Percentiles rank a stretch among this genome's conserved stretches.
Conservation (phyloP, 2,888 invertebrate species). For the Dascillus cervinus region DNA sequence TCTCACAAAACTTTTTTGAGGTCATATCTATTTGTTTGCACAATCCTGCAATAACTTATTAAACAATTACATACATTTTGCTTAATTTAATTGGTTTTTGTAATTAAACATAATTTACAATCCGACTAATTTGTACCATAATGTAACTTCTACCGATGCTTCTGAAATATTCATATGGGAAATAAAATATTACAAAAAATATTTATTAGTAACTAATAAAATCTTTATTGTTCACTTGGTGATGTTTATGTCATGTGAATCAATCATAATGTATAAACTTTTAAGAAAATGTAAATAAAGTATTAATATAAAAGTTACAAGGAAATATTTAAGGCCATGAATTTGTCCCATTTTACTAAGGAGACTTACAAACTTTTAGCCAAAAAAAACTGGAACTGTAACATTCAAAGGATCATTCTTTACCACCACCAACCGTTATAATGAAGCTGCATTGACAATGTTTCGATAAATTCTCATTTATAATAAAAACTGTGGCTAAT, state of each 20-base stretch:
- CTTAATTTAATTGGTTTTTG: no score
- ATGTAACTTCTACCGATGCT: no score
- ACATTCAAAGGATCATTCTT: conserved; percentile 19
- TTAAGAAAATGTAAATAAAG: conserved; percentile 37
- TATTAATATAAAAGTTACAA: conserved; percentile 37
- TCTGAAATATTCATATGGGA: no score
- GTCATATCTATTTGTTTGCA: no score
- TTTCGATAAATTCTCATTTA: no score
- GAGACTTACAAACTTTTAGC: conserved; percentile 13
- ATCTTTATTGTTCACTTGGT: conserved; percentile 24
- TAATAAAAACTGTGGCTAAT: no score
- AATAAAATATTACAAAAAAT: conserved; percentile 2
- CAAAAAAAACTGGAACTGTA: conserved; percentile 18
- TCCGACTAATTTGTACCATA: no score
- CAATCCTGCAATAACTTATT: no score
- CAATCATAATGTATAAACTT: conserved; percentile 32
- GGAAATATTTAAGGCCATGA: conserved; percentile 35
- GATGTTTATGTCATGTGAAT: conserved; percentile 25
- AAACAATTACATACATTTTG: no score
- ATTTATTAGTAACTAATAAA: conserved; percentile 17
- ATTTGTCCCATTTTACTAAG: conserved; percentile 7
- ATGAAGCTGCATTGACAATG: conserved; percentile 12
- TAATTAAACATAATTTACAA: no score
- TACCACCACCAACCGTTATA: conserved; percentile 18
- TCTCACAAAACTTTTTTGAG: no score